phyloP scores from a whole-genome alignment of 2,797 vertebrate genomes.

The Sebastes steindachneri region DNA sequence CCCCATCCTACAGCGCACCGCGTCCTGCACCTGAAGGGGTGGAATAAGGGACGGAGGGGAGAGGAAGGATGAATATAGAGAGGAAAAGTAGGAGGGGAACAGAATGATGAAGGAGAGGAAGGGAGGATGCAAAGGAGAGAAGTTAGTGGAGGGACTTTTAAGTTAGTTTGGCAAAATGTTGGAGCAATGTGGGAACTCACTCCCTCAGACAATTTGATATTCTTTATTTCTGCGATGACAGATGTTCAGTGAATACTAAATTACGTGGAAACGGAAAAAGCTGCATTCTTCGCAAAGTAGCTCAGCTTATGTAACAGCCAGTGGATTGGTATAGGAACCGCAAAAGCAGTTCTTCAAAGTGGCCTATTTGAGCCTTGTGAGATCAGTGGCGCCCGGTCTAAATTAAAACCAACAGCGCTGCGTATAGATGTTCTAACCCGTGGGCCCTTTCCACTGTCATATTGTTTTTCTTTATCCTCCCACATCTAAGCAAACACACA shows the following conservation, averaged over 20 bases:
- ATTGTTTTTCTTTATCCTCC: slow-evolving; percentile 54
- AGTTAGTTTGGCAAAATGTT: slow-evolving; percentile 36
- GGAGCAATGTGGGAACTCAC: slow-evolving; percentile 11
- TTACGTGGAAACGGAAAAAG: slow-evolving; percentile 14
- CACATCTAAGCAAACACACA: slow-evolving; percentile 42
- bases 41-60: not conserved
- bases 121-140: slow-evolving; percentile 46
- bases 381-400: slow-evolving; percentile 35
- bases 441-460: slow-evolving; percentile 35
- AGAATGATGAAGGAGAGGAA: slow-evolving; percentile 10
- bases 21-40: slow-evolving; percentile 92
- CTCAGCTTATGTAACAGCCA: slow-evolving; percentile 47
- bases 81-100: not conserved
- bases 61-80: not conserved
- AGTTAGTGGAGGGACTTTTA: slow-evolving; percentile 53
- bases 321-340: slow-evolving; percentile 15
- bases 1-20: slow-evolving; percentile 96
- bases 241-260: slow-evolving; percentile 25
- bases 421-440: slow-evolving; percentile 32
- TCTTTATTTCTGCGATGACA: slow-evolving; percentile 12
- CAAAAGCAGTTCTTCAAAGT: slow-evolving; percentile 51
- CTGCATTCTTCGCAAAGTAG: not conserved
- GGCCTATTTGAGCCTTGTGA: slow-evolving; percentile 40
- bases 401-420: slow-evolving; percentile 57
- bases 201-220: slow-evolving; percentile 16